Evolutionary conservation across 2,888 invertebrate genomes (phyloP).

Genomic region (Azorinus chamasolen): DNA sequence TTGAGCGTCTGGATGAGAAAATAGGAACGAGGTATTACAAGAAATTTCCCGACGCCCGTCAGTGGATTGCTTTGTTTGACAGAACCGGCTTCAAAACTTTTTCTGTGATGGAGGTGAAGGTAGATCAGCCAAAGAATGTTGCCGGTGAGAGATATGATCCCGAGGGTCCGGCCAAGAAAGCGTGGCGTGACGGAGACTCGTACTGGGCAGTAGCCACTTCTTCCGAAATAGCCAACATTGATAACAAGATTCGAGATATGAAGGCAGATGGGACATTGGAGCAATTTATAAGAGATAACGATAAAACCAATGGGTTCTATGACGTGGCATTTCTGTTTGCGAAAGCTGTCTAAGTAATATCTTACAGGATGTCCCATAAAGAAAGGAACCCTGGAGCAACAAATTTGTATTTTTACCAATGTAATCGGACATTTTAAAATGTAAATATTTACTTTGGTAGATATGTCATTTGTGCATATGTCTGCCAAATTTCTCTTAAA

Average conservation of each 20-base stretch:
- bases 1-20: neutral
- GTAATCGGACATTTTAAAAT: no score
- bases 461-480: no score
- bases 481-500: no score
- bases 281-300: slow-evolving; percentile 13
- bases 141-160: neutral
- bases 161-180: slow-evolving; percentile 14
- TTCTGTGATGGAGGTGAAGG: slow-evolving; percentile 4
- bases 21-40: neutral
- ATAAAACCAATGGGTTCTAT: slow-evolving; percentile 10
- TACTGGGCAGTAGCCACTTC: slow-evolving; percentile 20
- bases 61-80: slow-evolving; percentile 1
- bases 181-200: slow-evolving; percentile 21
- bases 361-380: no score
- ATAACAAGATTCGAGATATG: slow-evolving; percentile 8
- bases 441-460: no score
- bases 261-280: slow-evolving; percentile 22
- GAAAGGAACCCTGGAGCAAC: no score
- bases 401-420: no score
- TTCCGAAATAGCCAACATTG: slow-evolving; percentile 14
- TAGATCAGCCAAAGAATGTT: neutral
- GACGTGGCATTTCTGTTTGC: slow-evolving; percentile 8
- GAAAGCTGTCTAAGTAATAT: neutral
- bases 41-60: slow-evolving; percentile 1
- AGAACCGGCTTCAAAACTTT: neutral